phyloP scores from a whole-genome alignment of 2,888 invertebrate genomes.

The Mythimna pallens region DNA sequence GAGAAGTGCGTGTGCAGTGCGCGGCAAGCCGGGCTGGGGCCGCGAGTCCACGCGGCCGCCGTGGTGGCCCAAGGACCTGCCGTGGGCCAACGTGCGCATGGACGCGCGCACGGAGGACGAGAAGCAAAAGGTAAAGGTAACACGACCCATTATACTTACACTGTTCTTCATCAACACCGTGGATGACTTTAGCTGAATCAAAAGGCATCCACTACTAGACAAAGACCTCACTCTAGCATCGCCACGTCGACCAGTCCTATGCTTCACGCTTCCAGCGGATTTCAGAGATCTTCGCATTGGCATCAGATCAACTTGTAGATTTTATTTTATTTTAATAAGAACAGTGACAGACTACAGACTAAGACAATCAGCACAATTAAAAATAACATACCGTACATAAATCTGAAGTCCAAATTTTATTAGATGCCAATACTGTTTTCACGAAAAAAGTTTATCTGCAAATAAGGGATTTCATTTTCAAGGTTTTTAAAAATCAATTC shows the following conservation, averaged over 20 bases:
- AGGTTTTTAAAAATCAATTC: too few species aligned
- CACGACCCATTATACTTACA: background rate
- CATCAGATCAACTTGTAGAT: background rate
- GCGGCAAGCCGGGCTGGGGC: conserved; percentile 99
- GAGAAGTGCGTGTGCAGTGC: conserved; percentile 78
- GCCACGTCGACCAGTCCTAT: too few species aligned
- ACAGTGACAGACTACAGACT: too few species aligned
- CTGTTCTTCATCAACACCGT: too few species aligned
- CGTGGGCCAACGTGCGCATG: conserved; percentile 99
- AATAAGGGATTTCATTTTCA: too few species aligned
- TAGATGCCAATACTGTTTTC: background rate
- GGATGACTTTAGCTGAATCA: too few species aligned
- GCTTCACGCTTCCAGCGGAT: background rate
- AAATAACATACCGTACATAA: too few species aligned
- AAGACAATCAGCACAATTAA: too few species aligned
- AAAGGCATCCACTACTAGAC: background rate
- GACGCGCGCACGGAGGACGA: conserved; percentile 99
- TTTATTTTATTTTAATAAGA: too few species aligned
- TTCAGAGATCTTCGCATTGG: background rate
- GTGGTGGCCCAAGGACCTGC: conserved; percentile 99
- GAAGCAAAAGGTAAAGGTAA: conserved; percentile 95
- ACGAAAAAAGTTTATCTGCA: too few species aligned
- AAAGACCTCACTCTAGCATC: too few species aligned
- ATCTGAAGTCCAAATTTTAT: too few species aligned
- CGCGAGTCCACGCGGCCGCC: conserved; percentile 98